Conservation (phyloP, 1,140 invertebrate genomes). For the Euura lappo region DNA sequence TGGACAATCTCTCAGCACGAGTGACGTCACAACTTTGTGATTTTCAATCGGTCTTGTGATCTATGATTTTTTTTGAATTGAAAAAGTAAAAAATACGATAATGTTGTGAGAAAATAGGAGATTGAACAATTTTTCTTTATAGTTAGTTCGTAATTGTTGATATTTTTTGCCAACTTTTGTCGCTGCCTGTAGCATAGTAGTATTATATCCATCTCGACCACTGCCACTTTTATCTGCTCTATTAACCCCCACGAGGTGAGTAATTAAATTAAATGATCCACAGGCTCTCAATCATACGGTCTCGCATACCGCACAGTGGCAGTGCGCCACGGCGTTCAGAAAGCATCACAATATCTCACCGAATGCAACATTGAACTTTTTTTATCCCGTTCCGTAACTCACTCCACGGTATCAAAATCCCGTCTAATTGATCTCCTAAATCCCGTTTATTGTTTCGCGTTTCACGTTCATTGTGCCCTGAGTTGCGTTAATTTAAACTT, state of each 20-base stretch:
- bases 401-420: background rate
- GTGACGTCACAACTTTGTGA: too few species aligned
- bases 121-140: too few species aligned
- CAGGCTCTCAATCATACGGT: conserved; percentile 53
- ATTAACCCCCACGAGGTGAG: conserved; percentile 50
- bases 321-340: too few species aligned
- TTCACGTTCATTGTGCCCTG: background rate
- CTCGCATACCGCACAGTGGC: background rate
- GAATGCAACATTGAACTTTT: background rate
- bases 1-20: too few species aligned
- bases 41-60: too few species aligned
- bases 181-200: background rate
- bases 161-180: too few species aligned
- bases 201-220: conserved; percentile 44
- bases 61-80: too few species aligned
- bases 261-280: conserved; percentile 62
- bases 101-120: too few species aligned
- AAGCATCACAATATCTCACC: too few species aligned
- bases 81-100: too few species aligned
- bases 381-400: background rate
- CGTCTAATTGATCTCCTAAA: background rate
- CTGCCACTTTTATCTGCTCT: conserved; percentile 56
- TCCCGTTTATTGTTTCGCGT: background rate
- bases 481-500: background rate
- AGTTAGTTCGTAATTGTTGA: too few species aligned